Percentiles rank a stretch among this genome's conserved stretches.
Conservation (phyloP, 2,113 vertebrate genomes). For the Rhegmatorhina hoffmannsi region DNA sequence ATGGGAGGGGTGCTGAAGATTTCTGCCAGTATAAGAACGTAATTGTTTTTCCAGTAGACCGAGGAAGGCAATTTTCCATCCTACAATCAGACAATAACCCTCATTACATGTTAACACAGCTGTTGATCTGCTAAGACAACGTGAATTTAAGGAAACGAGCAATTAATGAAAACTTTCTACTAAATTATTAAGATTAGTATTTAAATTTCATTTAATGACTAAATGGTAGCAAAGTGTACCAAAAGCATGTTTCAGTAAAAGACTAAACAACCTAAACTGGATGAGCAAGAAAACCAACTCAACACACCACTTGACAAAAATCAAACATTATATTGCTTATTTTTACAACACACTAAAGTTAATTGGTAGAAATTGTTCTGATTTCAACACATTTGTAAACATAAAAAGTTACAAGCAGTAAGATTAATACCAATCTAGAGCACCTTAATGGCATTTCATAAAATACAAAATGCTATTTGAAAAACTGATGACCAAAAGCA, state of each 20-base stretch:
- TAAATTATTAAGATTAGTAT: not conserved
- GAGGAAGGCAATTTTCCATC: not conserved
- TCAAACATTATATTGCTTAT: not conserved
- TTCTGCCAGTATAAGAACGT: not conserved
- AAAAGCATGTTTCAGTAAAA: not conserved
- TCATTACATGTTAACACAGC: not conserved
- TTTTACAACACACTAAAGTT: not conserved
- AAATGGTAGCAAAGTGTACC: not conserved
- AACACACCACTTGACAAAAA: not conserved
- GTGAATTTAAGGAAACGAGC: not conserved
- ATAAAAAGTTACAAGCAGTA: not conserved
- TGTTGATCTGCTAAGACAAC: constrained; percentile 20
- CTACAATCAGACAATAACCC: not conserved
- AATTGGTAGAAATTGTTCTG: constrained; percentile 25
- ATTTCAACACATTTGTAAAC: not conserved
- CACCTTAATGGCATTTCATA: not conserved
- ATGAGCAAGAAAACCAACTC: not conserved
- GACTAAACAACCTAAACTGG: not conserved
- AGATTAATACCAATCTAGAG: not conserved
- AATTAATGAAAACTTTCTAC: not conserved
- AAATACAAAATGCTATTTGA: not conserved
- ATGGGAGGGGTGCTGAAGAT: not conserved
- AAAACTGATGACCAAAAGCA: not conserved
- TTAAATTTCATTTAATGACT: not conserved
- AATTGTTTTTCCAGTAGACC: not conserved